phyloP scores from a whole-genome alignment of 2,797 vertebrate species.

The Florisuga fusca region DNA sequence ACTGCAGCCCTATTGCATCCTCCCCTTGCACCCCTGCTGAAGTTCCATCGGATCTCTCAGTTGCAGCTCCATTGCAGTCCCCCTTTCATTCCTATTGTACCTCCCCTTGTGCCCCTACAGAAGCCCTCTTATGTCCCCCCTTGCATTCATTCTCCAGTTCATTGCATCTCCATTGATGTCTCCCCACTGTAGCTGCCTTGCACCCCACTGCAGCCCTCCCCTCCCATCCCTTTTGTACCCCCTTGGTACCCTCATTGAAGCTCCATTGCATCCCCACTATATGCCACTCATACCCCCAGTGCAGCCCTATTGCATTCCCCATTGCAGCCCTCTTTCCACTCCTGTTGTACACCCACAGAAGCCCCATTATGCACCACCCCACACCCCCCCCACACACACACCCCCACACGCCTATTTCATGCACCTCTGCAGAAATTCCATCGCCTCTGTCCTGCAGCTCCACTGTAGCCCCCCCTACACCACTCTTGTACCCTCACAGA shows the following conservation, averaged over 20 bases:
- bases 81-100: background rate
- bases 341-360: background rate
- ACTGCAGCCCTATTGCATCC: background rate
- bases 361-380: too few relatives aligned
- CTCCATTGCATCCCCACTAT: background rate
- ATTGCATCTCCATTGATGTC: rapidly evolving
- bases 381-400: too few relatives aligned
- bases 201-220: background rate
- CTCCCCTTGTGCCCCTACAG: too few relatives aligned
- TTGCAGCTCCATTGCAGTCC: background rate
- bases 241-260: background rate
- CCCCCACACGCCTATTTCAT: too few relatives aligned
- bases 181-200: rapidly evolving
- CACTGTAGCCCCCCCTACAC: rapidly evolving
- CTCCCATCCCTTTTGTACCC: too few relatives aligned
- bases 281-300: background rate
- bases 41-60: background rate
- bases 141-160: background rate
- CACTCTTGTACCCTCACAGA: background rate
- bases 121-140: background rate
- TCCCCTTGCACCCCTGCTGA: background rate
- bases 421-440: too few relatives aligned
- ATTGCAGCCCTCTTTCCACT: background rate
- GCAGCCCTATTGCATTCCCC: background rate
- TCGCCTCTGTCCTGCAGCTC: too few relatives aligned